These are phyloP conservation scores for Drosophila bocqueti DNA, from an alignment of 1,140 invertebrate species.

Conservation along the genomic window DNA sequence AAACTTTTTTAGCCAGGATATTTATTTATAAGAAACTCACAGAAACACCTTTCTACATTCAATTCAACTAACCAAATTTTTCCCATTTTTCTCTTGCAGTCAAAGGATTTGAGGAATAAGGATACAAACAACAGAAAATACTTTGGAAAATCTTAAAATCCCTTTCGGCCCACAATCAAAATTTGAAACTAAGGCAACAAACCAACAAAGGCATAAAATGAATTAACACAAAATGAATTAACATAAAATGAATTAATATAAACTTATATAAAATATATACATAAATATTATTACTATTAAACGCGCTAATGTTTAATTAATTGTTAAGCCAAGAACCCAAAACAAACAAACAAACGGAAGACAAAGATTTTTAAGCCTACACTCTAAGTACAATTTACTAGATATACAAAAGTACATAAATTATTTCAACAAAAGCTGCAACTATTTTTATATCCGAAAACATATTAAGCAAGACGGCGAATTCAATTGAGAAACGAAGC, in stretches of 20 bases:
- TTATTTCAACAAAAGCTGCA: constrained; percentile 43
- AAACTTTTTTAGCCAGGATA: constrained; percentile 37
- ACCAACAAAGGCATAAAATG: constrained; percentile 18
- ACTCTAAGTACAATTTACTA: constrained; percentile 66
- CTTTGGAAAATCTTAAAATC: constrained; percentile 34
- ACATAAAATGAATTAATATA: constrained; percentile 39
- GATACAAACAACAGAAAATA: constrained; percentile 35
- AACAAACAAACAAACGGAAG: constrained; percentile 84
- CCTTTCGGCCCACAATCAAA: constrained; percentile 73
- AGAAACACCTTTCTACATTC: background rate
- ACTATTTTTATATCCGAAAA: constrained; percentile 47
- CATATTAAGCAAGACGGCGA: constrained; percentile 50
- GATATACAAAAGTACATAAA: constrained; percentile 22
- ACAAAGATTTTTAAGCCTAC: constrained; percentile 79
- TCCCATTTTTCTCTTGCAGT: constrained; percentile 23
- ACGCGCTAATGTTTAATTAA: constrained; percentile 79
- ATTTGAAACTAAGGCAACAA: constrained; percentile 39
- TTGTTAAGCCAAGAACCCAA: constrained; percentile 70
- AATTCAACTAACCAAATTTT: constrained; percentile 22
- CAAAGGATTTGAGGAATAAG: constrained; percentile 72
- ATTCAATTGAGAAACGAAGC: constrained; percentile 60
- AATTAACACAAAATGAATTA: constrained; percentile 14
- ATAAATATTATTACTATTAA: constrained; percentile 42
- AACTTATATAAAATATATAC: constrained; percentile 39
- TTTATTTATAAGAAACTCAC: constrained; percentile 11